phyloP scores from a whole-genome alignment of 2,888 invertebrate genomes.

The Eumacrocentrus americanus region DNA sequence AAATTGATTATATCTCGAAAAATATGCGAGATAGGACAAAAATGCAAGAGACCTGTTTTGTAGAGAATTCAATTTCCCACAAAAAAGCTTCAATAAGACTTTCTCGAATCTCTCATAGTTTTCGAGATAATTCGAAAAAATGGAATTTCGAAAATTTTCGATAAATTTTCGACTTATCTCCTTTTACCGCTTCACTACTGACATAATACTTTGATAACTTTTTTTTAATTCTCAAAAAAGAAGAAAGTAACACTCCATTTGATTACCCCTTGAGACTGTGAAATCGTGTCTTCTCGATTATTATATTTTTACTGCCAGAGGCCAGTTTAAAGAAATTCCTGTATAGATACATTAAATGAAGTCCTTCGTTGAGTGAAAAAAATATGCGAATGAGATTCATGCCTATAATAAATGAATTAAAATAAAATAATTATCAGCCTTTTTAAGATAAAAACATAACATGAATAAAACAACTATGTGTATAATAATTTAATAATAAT shows the following conservation, averaged over 20 bases:
- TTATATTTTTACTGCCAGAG: background rate
- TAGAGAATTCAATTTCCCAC: too few relatives aligned
- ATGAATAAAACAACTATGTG: constrained; percentile 7
- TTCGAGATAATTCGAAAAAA: too few relatives aligned
- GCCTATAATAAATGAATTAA: background rate
- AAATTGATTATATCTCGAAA: too few relatives aligned
- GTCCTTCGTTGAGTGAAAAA: constrained; percentile 4
- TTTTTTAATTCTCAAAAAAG: background rate
- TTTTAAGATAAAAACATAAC: too few relatives aligned
- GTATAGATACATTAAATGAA: background rate
- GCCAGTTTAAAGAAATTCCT: background rate
- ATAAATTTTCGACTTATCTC: too few relatives aligned
- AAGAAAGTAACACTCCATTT: constrained; percentile 1
- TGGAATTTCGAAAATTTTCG: too few relatives aligned
- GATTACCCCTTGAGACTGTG: constrained; percentile 17
- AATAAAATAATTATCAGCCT: background rate
- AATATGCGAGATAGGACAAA: too few relatives aligned
- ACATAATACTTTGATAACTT: too few relatives aligned
- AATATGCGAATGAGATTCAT: background rate
- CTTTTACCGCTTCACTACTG: too few relatives aligned
- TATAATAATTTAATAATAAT: constrained; percentile 6
- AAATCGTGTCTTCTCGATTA: constrained; percentile 14
- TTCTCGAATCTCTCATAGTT: too few relatives aligned
- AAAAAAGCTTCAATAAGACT: background rate
- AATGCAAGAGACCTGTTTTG: too few relatives aligned